Base-by-base conservation (phyloP, 92 coral and sea anemone genomes). In the Nematostella vectensis region DNA sequence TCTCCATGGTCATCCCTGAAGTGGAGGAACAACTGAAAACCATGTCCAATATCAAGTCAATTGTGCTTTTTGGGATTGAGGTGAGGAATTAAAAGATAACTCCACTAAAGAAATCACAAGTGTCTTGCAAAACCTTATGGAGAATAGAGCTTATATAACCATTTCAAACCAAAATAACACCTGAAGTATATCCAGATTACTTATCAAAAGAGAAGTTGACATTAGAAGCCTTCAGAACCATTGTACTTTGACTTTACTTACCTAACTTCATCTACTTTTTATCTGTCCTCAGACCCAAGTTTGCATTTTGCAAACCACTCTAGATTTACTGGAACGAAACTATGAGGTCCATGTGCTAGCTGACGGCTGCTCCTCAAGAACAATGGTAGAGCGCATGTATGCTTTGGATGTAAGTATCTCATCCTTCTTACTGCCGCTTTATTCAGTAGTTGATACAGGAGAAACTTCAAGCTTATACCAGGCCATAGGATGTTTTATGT, bases 301-400 rank as follows among this genome's bases (percentile, higher is more conserved):
- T 1, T 91, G 98, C 43, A 83, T 91, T 11, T 59, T 86, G 18
- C 96, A 91, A 67, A 91, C 98, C 19, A 79, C 96, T 9, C 82
- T 91, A 50, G 98, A 91, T 54, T 57, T 91, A 22, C 71, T 91
- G 18, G 98, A 85, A 70, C 68, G 85, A 38, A 82, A 91, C 58
- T 91, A 86, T 15, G 94, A 79, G 31, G 98, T 91, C n/a, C 98
- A 91, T 53, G 67, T 91, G 37, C 50, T 91, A 6, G 96, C 83
- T 11, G 98, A 91, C 68, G 96, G 84, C 1, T 94, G 85, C 17
- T 91, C 98, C 13, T 79, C 98, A 4, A 76, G 98, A 26, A 91
- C 96, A 22, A 86, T 91, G 98, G 95, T 88, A 39, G 98, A 91
- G 43, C 75, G 98, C 33, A 91, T 91, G 98, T 78, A 57, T 67